A percentile compares a stretch with the other conserved stretches of the same genome.
Evolutionary conservation across 2,888 invertebrate species (phyloP).

Genomic region (Neoitamus cyanurus): DNA sequence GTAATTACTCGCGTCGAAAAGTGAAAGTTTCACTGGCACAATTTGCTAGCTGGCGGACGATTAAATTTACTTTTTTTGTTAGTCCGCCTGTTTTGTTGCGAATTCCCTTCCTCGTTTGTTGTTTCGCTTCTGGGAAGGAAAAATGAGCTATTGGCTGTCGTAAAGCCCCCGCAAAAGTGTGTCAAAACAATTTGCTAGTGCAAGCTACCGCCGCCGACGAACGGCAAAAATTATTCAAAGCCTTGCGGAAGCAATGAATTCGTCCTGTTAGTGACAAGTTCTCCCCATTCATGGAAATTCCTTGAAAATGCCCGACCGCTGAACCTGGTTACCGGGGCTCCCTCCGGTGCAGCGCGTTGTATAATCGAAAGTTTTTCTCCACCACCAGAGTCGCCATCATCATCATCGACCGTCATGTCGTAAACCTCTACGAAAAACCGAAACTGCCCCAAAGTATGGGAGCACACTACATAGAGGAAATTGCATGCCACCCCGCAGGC

Average conservation of each 20-base stretch:
- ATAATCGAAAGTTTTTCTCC: slow-evolving; percentile 3
- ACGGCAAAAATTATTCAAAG: not conserved
- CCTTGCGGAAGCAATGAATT: not conserved
- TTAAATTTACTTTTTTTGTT: not conserved
- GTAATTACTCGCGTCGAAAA: slow-evolving; percentile 13
- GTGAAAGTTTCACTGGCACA: slow-evolving; percentile 3
- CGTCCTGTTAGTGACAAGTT: not conserved
- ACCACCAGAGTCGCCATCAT: not conserved
- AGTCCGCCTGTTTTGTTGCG: not conserved
- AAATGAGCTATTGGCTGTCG: not conserved
- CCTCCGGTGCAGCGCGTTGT: not conserved
- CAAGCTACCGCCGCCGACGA: not conserved
- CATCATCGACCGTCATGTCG: not conserved
- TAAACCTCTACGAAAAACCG: not conserved
- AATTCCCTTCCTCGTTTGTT: not conserved
- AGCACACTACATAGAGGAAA: slow-evolving; percentile 3
- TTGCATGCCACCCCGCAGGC: not conserved
- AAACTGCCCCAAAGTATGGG: not conserved
- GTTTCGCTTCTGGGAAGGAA: not conserved
- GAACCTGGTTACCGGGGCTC: not conserved
- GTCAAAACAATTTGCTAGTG: not conserved
- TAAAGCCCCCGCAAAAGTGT: not conserved
- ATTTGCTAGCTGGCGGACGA: not conserved
- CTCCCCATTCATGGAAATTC: not conserved
- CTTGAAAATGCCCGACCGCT: not conserved